phyloP scores from a whole-genome alignment of 2,113 vertebrate genomes.

The Pimephales promelas region DNA sequence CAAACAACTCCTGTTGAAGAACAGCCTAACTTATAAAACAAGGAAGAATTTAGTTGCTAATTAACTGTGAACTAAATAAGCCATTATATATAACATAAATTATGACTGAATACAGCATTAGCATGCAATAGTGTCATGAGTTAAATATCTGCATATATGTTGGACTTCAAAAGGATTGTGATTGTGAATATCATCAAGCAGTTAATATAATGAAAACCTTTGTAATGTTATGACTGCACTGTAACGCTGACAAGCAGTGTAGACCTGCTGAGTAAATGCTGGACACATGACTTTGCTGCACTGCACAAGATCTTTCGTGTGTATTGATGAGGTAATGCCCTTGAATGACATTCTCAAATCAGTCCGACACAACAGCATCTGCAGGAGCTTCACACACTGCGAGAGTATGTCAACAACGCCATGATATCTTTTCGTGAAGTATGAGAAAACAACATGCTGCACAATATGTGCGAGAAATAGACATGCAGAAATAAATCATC shows the following conservation, averaged over 20 bases:
- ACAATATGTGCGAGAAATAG: neutral
- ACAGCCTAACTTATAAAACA: neutral
- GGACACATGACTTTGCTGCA: conserved; percentile 66
- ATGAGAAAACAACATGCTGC: neutral
- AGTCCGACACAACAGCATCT: neutral
- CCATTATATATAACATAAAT: neutral
- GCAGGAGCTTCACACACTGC: neutral
- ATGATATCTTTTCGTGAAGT: neutral
- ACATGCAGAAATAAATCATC: neutral
- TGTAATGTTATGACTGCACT: no score
- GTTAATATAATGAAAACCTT: neutral
- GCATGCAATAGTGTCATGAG: no score
- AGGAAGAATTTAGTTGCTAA: neutral
- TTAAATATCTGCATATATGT: neutral
- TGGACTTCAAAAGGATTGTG: no score
- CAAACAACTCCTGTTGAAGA: conserved; percentile 26
- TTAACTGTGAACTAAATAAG: neutral
- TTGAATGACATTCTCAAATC: neutral
- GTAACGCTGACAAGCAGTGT: neutral
- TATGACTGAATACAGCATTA: neutral
- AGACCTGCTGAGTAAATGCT: neutral
- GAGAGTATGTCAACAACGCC: conserved; percentile 18
- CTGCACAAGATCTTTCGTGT: conserved; percentile 27
- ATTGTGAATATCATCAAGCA: neutral
- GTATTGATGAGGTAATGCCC: conserved; percentile 28